Percentiles rank a stretch among this genome's conserved stretches.
Conservation (phyloP, 2,797 vertebrate genomes). For the Xyrichtys novacula region DNA sequence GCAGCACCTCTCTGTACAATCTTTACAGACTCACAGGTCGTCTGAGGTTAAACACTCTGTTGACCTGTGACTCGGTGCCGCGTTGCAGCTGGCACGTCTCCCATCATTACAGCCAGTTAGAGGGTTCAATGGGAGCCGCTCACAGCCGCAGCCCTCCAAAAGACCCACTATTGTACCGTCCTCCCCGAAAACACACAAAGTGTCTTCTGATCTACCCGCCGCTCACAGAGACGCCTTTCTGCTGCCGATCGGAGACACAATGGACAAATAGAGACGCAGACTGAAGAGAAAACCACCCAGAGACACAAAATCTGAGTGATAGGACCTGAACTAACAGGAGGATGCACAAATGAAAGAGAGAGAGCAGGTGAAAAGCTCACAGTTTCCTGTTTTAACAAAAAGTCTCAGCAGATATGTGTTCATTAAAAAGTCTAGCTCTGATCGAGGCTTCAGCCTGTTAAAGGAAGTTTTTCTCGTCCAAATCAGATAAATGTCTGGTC, state of each 20-base stretch:
- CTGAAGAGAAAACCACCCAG: conserved; percentile 27
- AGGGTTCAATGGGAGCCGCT: conserved; percentile 64
- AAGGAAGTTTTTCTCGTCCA: no score
- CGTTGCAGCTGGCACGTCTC: conserved; percentile 69
- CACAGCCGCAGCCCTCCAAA: conserved; percentile 39
- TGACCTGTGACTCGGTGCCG: conserved; percentile 29
- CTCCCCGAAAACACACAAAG: conserved; percentile 71
- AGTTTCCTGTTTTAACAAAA: no score
- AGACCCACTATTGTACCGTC: conserved; percentile 72
- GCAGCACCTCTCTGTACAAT: no score
- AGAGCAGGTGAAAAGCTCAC: no score
- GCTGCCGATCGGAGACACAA: conserved; percentile 55
- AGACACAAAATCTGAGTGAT: conserved; percentile 2
- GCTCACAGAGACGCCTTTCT: conserved; percentile 74
- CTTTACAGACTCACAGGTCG: background rate
- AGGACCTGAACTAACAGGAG: conserved; percentile 1
- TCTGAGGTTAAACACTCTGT: conserved; percentile 21
- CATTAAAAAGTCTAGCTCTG: no score
- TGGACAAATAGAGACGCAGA: conserved; percentile 47
- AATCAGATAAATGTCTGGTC: no score
- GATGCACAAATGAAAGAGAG: no score
- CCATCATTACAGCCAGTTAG: conserved; percentile 57
- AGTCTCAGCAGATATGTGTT: no score
- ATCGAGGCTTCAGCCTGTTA: no score
- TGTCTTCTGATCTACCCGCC: conserved; percentile 65